Evolutionary conservation across 2,888 invertebrate genomes (phyloP).

Genomic region (Acleris literana): DNA sequence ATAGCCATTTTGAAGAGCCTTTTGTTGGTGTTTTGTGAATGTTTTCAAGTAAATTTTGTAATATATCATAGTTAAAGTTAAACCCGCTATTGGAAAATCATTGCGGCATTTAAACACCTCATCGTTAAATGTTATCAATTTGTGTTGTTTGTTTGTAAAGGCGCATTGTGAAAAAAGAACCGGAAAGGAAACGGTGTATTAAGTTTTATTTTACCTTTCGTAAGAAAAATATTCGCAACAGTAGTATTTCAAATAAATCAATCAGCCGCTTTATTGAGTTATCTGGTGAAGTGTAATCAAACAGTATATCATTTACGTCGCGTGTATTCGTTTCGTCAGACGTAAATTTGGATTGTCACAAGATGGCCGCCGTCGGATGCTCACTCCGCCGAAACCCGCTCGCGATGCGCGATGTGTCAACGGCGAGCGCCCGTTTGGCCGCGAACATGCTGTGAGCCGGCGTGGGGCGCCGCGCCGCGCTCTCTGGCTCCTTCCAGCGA

Average conservation of each 20-base stretch:
- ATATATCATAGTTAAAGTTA: conserved; percentile 55
- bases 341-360: conserved; percentile 82
- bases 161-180: conserved; percentile 72
- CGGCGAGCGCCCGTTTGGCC: conserved; percentile 55
- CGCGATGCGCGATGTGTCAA: conserved; percentile 79
- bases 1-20: conserved; percentile 84
- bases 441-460: conserved; percentile 76
- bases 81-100: conserved; percentile 45
- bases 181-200: conserved; percentile 73
- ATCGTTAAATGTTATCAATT: conserved; percentile 48
- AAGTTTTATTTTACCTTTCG: conserved; percentile 56
- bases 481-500: conserved; percentile 73
- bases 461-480: conserved; percentile 67
- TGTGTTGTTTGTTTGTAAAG: conserved; percentile 70
- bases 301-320: conserved; percentile 71
- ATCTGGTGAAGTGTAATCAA: conserved; percentile 45
- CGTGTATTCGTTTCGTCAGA: conserved; percentile 79
- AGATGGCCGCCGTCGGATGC: conserved; percentile 82
- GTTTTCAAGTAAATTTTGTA: conserved; percentile 76
- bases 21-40: conserved; percentile 85
- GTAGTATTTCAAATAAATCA: conserved; percentile 15
- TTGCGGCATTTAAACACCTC: conserved; percentile 47
- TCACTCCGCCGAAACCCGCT: conserved; percentile 81
- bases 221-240: conserved; percentile 44
- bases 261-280: conserved; percentile 36